Evolutionary conservation across 1,140 invertebrate genomes (phyloP).

Genomic region (Araneus ventricosus): DNA sequence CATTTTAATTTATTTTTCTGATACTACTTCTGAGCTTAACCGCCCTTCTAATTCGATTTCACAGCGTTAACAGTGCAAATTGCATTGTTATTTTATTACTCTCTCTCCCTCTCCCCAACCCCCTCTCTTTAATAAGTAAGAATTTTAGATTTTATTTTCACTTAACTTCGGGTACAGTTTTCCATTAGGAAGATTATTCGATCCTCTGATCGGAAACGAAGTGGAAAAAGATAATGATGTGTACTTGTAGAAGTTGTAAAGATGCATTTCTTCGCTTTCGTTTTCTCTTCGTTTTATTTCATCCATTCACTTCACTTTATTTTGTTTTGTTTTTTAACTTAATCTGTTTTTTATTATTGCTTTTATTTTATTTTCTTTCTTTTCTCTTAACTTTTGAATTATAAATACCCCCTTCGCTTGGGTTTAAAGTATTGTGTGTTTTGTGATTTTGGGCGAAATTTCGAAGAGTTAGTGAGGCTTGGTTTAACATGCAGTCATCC

Average conservation of each 20-base stretch:
- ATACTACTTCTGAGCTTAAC: constrained; percentile 53
- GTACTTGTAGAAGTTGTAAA: constrained; percentile 50
- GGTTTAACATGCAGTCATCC: constrained; percentile 52
- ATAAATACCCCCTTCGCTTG: constrained; percentile 18
- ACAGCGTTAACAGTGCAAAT: constrained; percentile 67
- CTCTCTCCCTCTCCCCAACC: neutral
- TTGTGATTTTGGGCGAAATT: constrained; percentile 29
- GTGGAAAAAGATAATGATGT: constrained; percentile 74
- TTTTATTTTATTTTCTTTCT: neutral
- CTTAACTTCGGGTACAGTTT: constrained; percentile 46
- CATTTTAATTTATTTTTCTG: constrained; percentile 72
- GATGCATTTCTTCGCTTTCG: constrained; percentile 36
- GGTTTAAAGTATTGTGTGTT: constrained; percentile 22
- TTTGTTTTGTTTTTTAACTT: neutral
- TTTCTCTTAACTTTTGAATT: constrained; percentile 56
- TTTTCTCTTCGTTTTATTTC: neutral
- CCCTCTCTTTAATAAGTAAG: constrained; percentile 31
- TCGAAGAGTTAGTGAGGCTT: constrained; percentile 29
- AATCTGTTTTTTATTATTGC: neutral
- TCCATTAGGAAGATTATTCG: constrained; percentile 69
- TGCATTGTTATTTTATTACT: constrained; percentile 72
- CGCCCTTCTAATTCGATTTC: constrained; percentile 67
- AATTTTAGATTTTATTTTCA: constrained; percentile 69
- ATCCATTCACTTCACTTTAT: neutral
- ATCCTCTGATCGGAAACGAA: constrained; percentile 42